A percentile compares a stretch with the other conserved stretches of the same genome.
phyloP scores from a whole-genome alignment of 2,888 invertebrate species.

The Branchipolynoe longqiensis region DNA sequence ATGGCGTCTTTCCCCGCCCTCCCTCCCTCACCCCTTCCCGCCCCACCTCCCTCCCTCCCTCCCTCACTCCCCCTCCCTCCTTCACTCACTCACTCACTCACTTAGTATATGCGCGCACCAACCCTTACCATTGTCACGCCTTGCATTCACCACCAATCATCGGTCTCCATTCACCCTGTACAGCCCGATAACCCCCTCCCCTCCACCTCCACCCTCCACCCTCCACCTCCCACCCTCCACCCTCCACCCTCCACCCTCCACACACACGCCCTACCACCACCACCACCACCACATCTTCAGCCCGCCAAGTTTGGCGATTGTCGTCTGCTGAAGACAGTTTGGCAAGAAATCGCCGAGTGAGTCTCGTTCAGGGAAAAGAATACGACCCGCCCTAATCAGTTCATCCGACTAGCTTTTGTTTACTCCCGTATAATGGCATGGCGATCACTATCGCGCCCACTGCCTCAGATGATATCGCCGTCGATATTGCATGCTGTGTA shows the following conservation, averaged over 20 bases:
- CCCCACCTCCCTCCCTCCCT: too few relatives aligned
- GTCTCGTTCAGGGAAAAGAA: background rate
- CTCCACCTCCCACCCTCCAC: too few relatives aligned
- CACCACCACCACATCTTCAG: too few relatives aligned
- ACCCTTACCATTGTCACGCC: conserved; percentile 6
- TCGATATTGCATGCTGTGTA: conserved; percentile 6
- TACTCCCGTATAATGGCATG: conserved; percentile 12
- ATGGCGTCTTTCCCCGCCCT: too few relatives aligned
- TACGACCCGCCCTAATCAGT: conserved; percentile 18
- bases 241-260: too few relatives aligned
- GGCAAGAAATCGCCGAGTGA: conserved; percentile 5
- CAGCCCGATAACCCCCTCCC: background rate
- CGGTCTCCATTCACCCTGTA: background rate
- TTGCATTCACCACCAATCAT: conserved; percentile 6
- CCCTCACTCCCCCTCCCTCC: too few relatives aligned
- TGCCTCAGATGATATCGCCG: conserved; percentile 1
- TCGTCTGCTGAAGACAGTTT: conserved; percentile 27
- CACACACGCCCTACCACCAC: too few relatives aligned
- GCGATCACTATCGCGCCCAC: background rate
- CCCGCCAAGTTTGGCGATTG: background rate
- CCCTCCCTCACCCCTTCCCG: too few relatives aligned
- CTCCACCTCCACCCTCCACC: too few relatives aligned
- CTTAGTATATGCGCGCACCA: too few relatives aligned
- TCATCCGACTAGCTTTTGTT: conserved; percentile 22
- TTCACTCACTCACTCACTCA: too few relatives aligned